A percentile compares a stretch with the other conserved stretches of the same genome.
These are phyloP conservation scores for Dichetophora obliterata DNA, from an alignment of 2,888 invertebrate genomes.

Conservation along the genomic window DNA sequence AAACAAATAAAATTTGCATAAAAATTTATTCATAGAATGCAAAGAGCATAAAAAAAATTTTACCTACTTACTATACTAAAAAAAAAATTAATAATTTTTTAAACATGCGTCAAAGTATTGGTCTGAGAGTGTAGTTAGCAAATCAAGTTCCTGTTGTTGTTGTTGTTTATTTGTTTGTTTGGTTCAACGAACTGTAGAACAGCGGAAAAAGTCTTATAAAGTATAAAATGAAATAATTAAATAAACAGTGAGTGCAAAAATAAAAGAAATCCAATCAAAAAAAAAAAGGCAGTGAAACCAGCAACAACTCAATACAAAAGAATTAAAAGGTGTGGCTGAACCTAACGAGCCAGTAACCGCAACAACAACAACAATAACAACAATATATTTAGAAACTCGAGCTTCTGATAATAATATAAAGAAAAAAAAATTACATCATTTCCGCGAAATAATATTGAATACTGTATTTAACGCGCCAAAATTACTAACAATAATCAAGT, in stretches of 20 bases:
- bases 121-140: background rate
- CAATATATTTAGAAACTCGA: conserved; percentile 37
- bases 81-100: background rate
- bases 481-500: conserved; percentile 61
- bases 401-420: conserved; percentile 34
- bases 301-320: conserved; percentile 29
- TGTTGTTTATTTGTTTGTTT: no score
- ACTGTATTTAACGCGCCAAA: conserved; percentile 65
- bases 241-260: conserved; percentile 17
- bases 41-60: background rate
- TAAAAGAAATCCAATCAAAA: background rate
- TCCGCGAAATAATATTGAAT: conserved; percentile 47
- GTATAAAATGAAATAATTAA: conserved; percentile 17
- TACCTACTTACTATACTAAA: background rate
- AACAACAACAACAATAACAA: conserved; percentile 41
- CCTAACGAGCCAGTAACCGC: conserved; percentile 2
- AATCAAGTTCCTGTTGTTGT: background rate
- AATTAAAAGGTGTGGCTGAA: conserved; percentile 27
- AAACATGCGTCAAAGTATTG: background rate
- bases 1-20: conserved; percentile 1
- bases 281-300: conserved; percentile 22
- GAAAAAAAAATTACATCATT: conserved; percentile 18
- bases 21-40: conserved; percentile 8
- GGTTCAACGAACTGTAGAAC: conserved; percentile 25
- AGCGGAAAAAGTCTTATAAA: background rate